A percentile compares a stretch with the other conserved stretches of the same genome.
Conservation (phyloP, 2,797 vertebrate genomes). For the Poeciliopsis gracilis region DNA sequence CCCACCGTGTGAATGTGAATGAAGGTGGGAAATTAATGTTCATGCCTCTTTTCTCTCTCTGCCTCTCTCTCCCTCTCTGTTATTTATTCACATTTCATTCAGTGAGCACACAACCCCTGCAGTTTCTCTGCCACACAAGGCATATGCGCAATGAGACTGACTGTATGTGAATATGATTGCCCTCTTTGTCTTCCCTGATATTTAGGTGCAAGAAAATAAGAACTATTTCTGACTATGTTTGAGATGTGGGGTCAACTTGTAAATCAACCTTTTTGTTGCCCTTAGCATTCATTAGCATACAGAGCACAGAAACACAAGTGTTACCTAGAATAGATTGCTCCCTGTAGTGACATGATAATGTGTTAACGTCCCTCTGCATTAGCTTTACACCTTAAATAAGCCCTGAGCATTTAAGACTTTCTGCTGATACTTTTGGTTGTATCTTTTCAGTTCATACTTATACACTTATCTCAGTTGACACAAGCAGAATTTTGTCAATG, state of each 20-base stretch:
- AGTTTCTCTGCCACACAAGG: slow-evolving; percentile 68
- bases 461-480: neutral
- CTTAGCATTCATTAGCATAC: slow-evolving; percentile 60
- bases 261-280: slow-evolving; percentile 59
- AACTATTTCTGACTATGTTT: slow-evolving; percentile 64
- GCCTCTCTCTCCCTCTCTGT: slow-evolving; percentile 25
- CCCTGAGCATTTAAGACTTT: slow-evolving; percentile 4
- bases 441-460: neutral
- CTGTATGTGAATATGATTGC: slow-evolving; percentile 68
- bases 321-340: slow-evolving; percentile 37
- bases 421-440: slow-evolving; percentile 1
- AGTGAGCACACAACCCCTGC: slow-evolving; percentile 66
- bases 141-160: slow-evolving; percentile 52
- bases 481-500: neutral
- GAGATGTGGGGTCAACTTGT: slow-evolving; percentile 66
- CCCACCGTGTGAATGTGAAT: slow-evolving; percentile 73
- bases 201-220: slow-evolving; percentile 45
- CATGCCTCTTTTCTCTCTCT: slow-evolving; percentile 28
- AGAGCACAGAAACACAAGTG: slow-evolving; percentile 38
- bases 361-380: slow-evolving; percentile 26
- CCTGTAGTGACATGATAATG: slow-evolving; percentile 18
- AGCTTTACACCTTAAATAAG: slow-evolving; percentile 17
- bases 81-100: slow-evolving; percentile 79
- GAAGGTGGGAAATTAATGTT: slow-evolving; percentile 71
- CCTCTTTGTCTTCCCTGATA: slow-evolving; percentile 51